phyloP scores from a whole-genome alignment of 2,888 invertebrate species.

The Linyphia triangularis region DNA sequence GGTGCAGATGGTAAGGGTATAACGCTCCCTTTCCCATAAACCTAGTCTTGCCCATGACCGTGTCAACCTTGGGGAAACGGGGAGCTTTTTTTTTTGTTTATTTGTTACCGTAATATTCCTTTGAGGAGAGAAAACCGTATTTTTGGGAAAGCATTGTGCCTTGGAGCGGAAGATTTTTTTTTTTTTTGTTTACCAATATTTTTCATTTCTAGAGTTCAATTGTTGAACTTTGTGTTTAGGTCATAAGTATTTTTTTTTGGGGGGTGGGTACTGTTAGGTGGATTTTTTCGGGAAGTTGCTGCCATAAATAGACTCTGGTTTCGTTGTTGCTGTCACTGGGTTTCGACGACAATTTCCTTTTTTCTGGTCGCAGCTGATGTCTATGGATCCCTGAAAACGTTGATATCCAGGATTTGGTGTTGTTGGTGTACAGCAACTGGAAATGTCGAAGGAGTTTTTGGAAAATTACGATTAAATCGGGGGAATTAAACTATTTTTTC shows the following conservation, averaged over 20 bases:
- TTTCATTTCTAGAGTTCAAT: not conserved
- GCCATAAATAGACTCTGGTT: too few relatives aligned
- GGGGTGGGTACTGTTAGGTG: not conserved
- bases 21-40: constrained; percentile 49
- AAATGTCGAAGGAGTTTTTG: too few relatives aligned
- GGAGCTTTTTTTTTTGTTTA: constrained; percentile 9
- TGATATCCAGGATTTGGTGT: too few relatives aligned
- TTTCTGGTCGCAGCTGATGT: too few relatives aligned
- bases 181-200: not conserved
- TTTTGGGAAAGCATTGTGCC: not conserved
- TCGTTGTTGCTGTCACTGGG: too few relatives aligned
- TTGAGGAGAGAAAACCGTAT: not conserved
- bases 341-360: too few relatives aligned
- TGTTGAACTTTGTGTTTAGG: not conserved
- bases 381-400: too few relatives aligned
- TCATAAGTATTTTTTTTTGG: not conserved
- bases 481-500: too few relatives aligned
- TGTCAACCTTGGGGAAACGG: constrained; percentile 44
- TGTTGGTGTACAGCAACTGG: too few relatives aligned
- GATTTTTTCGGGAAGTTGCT: too few relatives aligned
- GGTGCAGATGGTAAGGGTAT: constrained; percentile 14
- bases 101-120: not conserved
- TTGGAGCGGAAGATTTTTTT: not conserved
- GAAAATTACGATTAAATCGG: too few relatives aligned
- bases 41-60: constrained; percentile 63